These are phyloP conservation scores for Sorex maritimensis DNA, from an alignment of 2,797 vertebrate genomes.

Conservation along the genomic window DNA sequence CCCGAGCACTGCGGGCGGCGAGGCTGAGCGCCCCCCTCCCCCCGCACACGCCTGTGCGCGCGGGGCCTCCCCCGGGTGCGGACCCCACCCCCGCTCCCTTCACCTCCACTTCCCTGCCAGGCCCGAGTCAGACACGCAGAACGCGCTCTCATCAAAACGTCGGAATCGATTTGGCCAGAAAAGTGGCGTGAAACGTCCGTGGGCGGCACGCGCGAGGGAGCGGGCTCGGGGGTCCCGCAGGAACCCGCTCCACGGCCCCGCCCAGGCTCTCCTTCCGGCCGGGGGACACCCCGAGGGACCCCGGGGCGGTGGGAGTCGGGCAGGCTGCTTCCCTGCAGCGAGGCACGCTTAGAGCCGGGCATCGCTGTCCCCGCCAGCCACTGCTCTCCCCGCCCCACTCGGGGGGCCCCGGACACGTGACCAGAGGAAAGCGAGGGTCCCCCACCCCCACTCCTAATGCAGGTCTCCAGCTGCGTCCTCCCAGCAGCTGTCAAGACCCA, in stretches of 20 bases:
- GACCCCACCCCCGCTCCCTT: conserved; percentile 78
- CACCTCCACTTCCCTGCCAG: conserved; percentile 83
- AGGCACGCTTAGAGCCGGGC: background rate
- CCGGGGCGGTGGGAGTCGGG: fast-evolving
- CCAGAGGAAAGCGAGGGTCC: background rate
- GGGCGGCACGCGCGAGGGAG: background rate
- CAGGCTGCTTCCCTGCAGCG: no score
- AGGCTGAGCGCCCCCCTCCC: no score
- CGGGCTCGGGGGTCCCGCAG: background rate
- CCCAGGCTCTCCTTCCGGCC: background rate
- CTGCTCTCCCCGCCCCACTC: background rate
- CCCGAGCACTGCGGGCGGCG: no score
- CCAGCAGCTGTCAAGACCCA: background rate
- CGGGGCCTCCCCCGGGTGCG: conserved; percentile 34
- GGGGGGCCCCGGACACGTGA: background rate
- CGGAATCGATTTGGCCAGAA: conserved; percentile 82
- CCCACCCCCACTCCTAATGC: background rate
- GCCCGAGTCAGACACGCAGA: conserved; percentile 72
- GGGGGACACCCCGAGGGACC: background rate
- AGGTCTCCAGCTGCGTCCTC: background rate
- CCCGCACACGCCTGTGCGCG: no score
- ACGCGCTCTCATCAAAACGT: conserved; percentile 85
- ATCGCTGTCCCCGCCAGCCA: background rate
- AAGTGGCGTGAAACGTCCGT: conserved; percentile 76
- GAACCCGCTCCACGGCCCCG: background rate